A percentile compares a stretch with the other conserved stretches of the same genome.
Conservation (phyloP, 2,113 vertebrate genomes). For the human (Homo sapiens) region GRCh38 chr5:58869001-58869500, state of each 20-base stretch:
- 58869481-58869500: neutral
- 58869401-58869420: neutral
- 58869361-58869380: neutral
- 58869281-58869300: neutral
- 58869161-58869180: neutral
- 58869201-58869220: neutral
- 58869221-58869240: neutral
- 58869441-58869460: neutral
- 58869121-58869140: neutral
- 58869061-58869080: neutral
- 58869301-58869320: no score
- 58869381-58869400: neutral
- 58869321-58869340: neutral
- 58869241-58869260: neutral
- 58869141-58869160: neutral
- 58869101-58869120: neutral
- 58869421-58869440: neutral
- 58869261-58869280: neutral
- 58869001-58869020: rapidly evolving
- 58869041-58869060: neutral
- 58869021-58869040: no score
- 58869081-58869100: neutral
- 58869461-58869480: neutral
- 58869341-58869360: neutral
- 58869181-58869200: neutral